Base-by-base conservation (phyloP, 64 coral and sea anemone species). In the Trachythela sp. region DNA sequence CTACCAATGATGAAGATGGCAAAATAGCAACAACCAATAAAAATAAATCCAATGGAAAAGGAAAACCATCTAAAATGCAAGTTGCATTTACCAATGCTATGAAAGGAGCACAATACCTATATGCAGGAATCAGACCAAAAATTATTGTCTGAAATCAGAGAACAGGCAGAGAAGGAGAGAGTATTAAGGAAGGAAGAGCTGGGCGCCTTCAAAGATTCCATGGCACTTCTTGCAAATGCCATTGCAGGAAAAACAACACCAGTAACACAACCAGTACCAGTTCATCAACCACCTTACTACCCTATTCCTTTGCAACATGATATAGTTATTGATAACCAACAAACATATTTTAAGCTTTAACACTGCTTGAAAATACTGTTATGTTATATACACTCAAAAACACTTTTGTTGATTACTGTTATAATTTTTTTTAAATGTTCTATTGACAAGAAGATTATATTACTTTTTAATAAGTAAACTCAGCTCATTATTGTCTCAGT, bases 211-310 rank as follows among this genome's bases (percentile, higher is more conserved):
- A 35, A 36, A 58, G 52, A 60, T 56, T 58, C 85, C 30, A 87
- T 87, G 29, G 85, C 85, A 58, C 56, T 87, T 58, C 52, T 87
- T 54, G 85, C 85, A 36, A 87, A 60, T 87, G 49, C 85, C n/a
- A 60, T 87, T 87, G 49, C 85, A 58, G 56, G 85, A 36, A 87
- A 35, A 27, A 2, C 29, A 38, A 7, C 6, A 34, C 71, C 71
- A 22, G 30, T 35, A 3, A n/a, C n/a, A n/a, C n/a, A n/a, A n/a
- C n/a, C n/a, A n/a, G n/a, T n/a, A n/a, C n/a, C n/a, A n/a, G n/a
- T n/a, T n/a, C 64, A 70, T 13, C 71, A 77, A 77, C 71, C 71
- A 77, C 24, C 15, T 59, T 59, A 18, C 24, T 4, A 59, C 42
- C 42, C 42, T 45, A 45, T 45, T 6, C 42, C 42, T 59, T 17